Percentiles rank a stretch among this genome's conserved stretches.
phyloP scores from a whole-genome alignment of 2,797 vertebrate species.

The Limnodromus scolopaceus region DNA sequence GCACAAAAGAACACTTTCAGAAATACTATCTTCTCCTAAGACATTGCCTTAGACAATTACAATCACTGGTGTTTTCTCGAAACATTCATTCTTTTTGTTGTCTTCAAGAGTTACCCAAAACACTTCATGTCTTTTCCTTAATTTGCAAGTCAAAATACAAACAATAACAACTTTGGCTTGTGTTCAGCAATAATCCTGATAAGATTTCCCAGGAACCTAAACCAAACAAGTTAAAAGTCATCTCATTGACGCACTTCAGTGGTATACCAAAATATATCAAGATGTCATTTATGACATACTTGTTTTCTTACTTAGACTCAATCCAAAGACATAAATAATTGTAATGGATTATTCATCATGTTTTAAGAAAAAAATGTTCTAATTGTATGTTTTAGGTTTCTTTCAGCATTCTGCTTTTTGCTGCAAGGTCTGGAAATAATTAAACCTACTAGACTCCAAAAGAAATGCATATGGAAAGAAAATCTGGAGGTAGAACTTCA shows the following conservation, averaged over 20 bases:
- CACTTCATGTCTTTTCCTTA: background rate
- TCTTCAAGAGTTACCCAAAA: background rate
- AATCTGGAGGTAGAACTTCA: background rate
- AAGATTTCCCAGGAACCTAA: conserved; percentile 12
- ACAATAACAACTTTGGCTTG: background rate
- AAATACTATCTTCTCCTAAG: background rate
- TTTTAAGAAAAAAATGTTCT: conserved; percentile 6
- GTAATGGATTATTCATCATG: conserved; percentile 6
- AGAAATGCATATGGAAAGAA: background rate
- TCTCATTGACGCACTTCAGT: conserved; percentile 30
- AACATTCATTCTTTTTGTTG: background rate
- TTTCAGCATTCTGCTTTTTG: background rate
- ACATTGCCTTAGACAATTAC: background rate
- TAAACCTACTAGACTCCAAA: background rate
- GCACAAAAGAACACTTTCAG: background rate
- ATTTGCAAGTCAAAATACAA: background rate
- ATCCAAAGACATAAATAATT: conserved; percentile 42
- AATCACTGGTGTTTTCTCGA: background rate
- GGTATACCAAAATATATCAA: conserved; percentile 19
- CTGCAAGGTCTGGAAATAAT: conserved; percentile 38
- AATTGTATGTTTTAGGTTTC: background rate
- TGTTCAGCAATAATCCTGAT: conserved; percentile 2
- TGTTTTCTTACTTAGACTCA: conserved; percentile 37
- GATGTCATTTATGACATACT: conserved; percentile 39
- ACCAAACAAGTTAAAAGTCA: conserved; percentile 2